These are phyloP conservation scores for Apis cerana DNA, from an alignment of 1,140 invertebrate species.

Conservation along the genomic window DNA sequence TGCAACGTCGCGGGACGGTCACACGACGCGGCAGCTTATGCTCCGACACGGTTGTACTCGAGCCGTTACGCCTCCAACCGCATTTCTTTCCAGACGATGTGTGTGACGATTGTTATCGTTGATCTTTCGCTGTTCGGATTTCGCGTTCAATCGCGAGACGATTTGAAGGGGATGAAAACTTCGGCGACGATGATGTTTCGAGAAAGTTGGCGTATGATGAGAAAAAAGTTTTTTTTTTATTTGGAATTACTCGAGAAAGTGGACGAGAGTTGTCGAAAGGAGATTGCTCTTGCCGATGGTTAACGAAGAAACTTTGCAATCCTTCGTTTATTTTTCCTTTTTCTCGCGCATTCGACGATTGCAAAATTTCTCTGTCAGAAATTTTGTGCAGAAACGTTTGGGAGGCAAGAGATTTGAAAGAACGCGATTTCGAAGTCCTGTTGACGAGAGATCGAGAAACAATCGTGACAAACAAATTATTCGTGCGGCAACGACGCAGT, in stretches of 20 bases:
- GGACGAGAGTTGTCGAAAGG: not conserved
- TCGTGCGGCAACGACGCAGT: not conserved
- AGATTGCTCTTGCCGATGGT: too few relatives aligned
- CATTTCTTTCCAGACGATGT: not conserved
- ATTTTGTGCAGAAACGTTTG: not conserved
- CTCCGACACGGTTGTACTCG: not conserved
- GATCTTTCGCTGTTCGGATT: too few relatives aligned
- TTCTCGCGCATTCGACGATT: not conserved
- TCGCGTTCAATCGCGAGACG: too few relatives aligned
- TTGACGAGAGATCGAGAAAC: not conserved
- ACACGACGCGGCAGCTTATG: conserved; percentile 41
- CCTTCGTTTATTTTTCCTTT: not conserved
- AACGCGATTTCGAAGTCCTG: not conserved
- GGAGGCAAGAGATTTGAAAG: not conserved
- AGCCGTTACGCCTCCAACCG: not conserved
- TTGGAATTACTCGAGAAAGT: too few relatives aligned
- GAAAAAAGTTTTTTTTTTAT: too few relatives aligned
- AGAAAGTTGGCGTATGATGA: too few relatives aligned
- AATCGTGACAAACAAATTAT: not conserved
- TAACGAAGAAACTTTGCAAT: not conserved
- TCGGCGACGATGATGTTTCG: too few relatives aligned
- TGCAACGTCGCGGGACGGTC: conserved; percentile 49
- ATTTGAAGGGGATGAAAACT: too few relatives aligned
- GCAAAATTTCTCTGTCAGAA: not conserved
- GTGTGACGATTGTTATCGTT: not conserved